These are phyloP conservation scores for Petromus typicus DNA, from an alignment of 2,113 vertebrate genomes.

Conservation along the genomic window DNA sequence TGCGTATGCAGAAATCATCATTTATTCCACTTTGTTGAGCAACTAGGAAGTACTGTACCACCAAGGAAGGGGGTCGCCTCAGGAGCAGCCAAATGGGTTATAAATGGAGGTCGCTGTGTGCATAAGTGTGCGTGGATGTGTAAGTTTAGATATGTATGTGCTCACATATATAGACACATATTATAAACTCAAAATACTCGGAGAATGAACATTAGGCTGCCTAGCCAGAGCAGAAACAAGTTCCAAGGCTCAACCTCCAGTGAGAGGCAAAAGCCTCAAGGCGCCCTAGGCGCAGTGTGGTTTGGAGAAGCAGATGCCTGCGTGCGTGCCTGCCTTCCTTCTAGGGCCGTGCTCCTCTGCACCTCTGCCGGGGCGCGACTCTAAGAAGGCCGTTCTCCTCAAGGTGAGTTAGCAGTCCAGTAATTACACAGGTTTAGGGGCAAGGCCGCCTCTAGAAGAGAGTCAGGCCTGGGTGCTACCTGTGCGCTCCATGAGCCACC, in stretches of 20 bases:
- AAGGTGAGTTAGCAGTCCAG: neutral
- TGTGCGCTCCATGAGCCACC: neutral
- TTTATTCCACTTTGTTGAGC: neutral
- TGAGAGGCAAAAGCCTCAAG: neutral
- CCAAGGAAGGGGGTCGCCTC: neutral
- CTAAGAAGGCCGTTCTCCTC: neutral
- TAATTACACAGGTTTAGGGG: neutral
- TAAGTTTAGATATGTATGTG: neutral
- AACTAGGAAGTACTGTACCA: neutral
- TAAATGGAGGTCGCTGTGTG: slow-evolving; percentile 4
- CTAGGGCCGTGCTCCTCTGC: fast-evolving
- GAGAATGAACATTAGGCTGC: neutral
- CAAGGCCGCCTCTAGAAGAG: neutral
- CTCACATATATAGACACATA: neutral
- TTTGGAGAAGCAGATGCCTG: neutral
- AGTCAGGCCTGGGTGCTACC: neutral
- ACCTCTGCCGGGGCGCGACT: fast-evolving
- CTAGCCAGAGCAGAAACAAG: neutral
- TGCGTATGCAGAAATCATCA: neutral
- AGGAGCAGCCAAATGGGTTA: neutral
- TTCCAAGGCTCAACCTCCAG: neutral
- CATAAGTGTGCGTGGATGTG: too few species aligned
- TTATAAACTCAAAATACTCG: neutral
- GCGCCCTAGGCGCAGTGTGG: fast-evolving
- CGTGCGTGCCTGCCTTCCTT: neutral